These are phyloP conservation scores for Andrena chrysosceles DNA, from an alignment of 2,888 invertebrate genomes.

Conservation along the genomic window DNA sequence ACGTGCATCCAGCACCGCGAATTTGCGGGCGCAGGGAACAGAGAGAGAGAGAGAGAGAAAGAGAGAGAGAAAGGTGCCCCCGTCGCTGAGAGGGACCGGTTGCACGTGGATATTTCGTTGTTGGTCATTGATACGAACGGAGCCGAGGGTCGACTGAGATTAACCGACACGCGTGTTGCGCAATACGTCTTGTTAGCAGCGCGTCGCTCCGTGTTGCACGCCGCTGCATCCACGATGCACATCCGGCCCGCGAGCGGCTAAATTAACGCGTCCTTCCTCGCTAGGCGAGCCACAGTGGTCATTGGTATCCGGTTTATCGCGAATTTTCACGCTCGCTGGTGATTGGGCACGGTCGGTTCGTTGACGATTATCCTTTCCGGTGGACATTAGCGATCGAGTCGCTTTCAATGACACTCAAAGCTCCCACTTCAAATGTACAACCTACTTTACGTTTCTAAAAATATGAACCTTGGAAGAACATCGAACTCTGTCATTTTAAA, in stretches of 20 bases:
- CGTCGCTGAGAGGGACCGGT: neutral
- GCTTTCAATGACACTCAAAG: too few species aligned
- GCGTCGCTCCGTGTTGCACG: slow-evolving; percentile 1
- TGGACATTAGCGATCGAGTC: too few species aligned
- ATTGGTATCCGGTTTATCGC: too few species aligned
- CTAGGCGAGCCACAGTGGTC: neutral
- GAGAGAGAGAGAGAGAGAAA: neutral
- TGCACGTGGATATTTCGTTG: slow-evolving; percentile 42
- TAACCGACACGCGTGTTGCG: slow-evolving; percentile 49
- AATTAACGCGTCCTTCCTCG: slow-evolving; percentile 13
- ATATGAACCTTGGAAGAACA: too few species aligned
- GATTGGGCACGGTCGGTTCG: too few species aligned
- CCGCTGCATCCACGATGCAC: neutral
- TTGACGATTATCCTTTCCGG: too few species aligned
- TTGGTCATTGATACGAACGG: slow-evolving; percentile 45
- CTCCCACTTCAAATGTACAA: too few species aligned
- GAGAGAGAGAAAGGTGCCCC: neutral
- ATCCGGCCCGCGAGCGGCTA: slow-evolving; percentile 1
- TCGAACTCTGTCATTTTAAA: too few species aligned
- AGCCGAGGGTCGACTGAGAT: slow-evolving; percentile 38
- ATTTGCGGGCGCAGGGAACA: slow-evolving; percentile 45
- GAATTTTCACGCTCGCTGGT: too few species aligned
- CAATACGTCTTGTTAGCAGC: slow-evolving; percentile 52
- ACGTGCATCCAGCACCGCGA: slow-evolving; percentile 59
- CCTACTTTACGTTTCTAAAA: too few species aligned